Base-by-base conservation (phyloP, 2,888 invertebrate species). In the Hypomecis atomaria region DNA sequence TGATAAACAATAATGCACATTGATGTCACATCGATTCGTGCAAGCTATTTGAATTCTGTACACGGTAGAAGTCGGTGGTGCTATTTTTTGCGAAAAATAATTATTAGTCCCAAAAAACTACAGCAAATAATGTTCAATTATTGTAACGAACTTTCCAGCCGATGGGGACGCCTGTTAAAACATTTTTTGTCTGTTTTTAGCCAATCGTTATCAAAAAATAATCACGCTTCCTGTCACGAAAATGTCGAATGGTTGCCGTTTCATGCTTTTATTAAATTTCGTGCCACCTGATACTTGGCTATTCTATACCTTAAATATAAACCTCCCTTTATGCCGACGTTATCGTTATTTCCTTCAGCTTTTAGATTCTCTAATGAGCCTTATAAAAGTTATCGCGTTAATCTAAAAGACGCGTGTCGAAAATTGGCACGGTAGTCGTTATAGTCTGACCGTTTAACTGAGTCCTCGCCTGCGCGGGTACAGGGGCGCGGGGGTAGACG, bases 181-280 rank as follows among this genome's bases (percentile, higher is more conserved):
- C 5, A 23, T 55, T 52, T 43, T 44, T 33, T 37, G 44, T 44
- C 6, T 33, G 40, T 7, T 53, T 45, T 48, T 48, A 55, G n/a
- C 40, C 6, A 47, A 47, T 61, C 5, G 37, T 55, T 61, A 55
- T 61, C 49, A n/a, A 9, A 43, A 9, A 61, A 34, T 40, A 55
- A 60, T 60, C 43, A n/a, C 6, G 43, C 55, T 60, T 60, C 53
- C 43, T 43, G 48, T 60, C 60, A 60, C 60, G 60, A 48, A 60
- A 60, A 48, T 11, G 44, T 59, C 36, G 13, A 50, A 50, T 13
- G n/a, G 33, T 33, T 5, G 23, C 42, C 38, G n/a, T 44, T 48
- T 8, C 23, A 53, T 47, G 10, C 23, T 11, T 53, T 34, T 38
- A 45, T 42, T 34, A 47, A 40, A 33, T 7, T 53, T 53, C 50